Percentiles rank a stretch among this genome's conserved stretches.
These are phyloP conservation scores for Salticus scenicus DNA, from an alignment of 2,888 invertebrate genomes.

Conservation along the genomic window DNA sequence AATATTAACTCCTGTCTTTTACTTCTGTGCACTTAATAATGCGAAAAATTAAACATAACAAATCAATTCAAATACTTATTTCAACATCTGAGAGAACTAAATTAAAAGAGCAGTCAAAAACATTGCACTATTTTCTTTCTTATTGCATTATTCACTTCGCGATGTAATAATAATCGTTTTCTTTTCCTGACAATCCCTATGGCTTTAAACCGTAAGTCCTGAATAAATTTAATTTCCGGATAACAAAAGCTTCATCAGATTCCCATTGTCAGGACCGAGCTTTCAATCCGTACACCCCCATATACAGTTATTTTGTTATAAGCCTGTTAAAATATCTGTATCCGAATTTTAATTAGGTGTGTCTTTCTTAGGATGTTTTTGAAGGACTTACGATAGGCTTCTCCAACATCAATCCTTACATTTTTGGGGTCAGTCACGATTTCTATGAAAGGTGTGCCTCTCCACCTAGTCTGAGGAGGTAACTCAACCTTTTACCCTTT, in stretches of 20 bases:
- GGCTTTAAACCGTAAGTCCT: neutral
- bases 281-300: neutral
- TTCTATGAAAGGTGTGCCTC: constrained; percentile 44
- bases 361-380: neutral
- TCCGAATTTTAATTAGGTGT: constrained; percentile 14
- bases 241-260: neutral
- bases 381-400: neutral
- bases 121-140: too few relatives aligned
- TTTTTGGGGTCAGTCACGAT: constrained; percentile 65
- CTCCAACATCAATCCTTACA: neutral
- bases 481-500: constrained; percentile 26
- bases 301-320: neutral
- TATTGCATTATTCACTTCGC: neutral
- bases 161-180: neutral
- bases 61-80: too few relatives aligned
- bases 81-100: too few relatives aligned
- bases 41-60: too few relatives aligned
- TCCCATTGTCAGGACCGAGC: neutral
- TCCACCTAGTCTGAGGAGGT: neutral
- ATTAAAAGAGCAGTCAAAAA: too few relatives aligned
- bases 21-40: too few relatives aligned
- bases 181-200: neutral
- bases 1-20: too few relatives aligned
- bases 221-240: neutral
- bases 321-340: constrained; percentile 6